Percentiles rank a stretch among this genome's conserved stretches.
Conservation (phyloP, 2,113 vertebrate species). For the Lontra canadensis region DNA sequence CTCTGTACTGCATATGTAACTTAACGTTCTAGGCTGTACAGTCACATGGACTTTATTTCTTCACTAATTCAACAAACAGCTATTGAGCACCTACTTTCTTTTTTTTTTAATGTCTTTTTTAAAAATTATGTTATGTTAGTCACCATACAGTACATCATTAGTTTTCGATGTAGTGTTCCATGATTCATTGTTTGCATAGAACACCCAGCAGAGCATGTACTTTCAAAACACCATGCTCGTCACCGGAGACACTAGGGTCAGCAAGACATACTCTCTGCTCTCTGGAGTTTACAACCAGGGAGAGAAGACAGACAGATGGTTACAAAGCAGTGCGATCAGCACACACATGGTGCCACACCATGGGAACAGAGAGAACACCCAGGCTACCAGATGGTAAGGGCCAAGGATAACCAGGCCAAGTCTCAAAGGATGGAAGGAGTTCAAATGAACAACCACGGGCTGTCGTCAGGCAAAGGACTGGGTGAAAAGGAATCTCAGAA, state of each 20-base stretch:
- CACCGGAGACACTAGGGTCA: background rate
- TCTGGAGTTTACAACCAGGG: background rate
- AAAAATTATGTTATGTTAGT: too few relatives aligned
- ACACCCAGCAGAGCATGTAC: background rate
- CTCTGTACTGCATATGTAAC: background rate
- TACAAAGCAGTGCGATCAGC: background rate
- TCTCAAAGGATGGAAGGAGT: background rate
- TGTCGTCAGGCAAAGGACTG: background rate
- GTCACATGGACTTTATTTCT: background rate
- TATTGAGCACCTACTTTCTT: background rate
- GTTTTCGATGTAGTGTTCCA: too few relatives aligned
- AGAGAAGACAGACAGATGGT: background rate
- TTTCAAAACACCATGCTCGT: background rate
- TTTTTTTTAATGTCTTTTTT: too few relatives aligned
- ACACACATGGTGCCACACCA: background rate
- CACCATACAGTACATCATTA: too few relatives aligned
- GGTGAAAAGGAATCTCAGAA: background rate
- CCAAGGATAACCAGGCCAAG: background rate
- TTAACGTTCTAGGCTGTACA: background rate
- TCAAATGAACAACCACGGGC: background rate
- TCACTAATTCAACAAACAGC: background rate
- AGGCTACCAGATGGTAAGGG: background rate
- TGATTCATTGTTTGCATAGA: too few relatives aligned
- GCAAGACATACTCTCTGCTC: background rate
- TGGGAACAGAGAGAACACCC: background rate